phyloP scores from a whole-genome alignment of 2,113 vertebrate species.

The Thryonomys swinderianus region DNA sequence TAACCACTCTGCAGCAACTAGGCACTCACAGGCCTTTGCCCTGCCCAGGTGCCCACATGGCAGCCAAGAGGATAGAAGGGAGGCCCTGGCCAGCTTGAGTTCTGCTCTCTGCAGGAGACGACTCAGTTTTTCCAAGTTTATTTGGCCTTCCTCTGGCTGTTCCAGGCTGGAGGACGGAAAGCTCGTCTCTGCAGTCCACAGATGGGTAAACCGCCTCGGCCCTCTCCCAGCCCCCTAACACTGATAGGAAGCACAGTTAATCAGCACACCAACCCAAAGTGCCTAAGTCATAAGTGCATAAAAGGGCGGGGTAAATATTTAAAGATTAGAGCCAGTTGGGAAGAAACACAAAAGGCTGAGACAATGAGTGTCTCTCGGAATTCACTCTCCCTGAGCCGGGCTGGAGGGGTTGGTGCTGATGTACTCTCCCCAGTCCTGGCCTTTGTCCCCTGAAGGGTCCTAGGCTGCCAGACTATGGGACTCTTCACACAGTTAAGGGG shows the following conservation, averaged over 20 bases:
- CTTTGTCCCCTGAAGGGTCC: conserved; percentile 68
- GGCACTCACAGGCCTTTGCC: neutral
- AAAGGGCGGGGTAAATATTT: conserved; percentile 81
- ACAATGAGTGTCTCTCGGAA: conserved; percentile 65
- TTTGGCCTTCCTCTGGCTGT: neutral
- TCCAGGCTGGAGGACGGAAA: neutral
- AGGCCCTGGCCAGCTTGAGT: neutral
- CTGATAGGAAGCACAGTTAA: conserved; percentile 64
- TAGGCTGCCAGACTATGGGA: neutral
- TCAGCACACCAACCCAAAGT: conserved; percentile 10
- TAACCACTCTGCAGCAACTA: neutral
- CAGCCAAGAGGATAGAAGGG: neutral
- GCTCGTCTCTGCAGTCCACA: neutral
- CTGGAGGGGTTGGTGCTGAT: conserved; percentile 20
- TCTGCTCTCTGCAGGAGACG: neutral
- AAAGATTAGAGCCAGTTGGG: conserved; percentile 77
- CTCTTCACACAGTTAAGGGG: conserved; percentile 44
- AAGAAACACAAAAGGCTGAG: conserved; percentile 59
- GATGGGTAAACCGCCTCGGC: too few species aligned
- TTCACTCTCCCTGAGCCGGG: conserved; percentile 63
- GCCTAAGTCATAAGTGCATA: conserved; percentile 69
- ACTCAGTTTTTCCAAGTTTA: neutral
- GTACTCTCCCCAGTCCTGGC: conserved; percentile 62
- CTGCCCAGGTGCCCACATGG: neutral
- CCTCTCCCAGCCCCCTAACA: too few species aligned